Evolutionary conservation across 2,113 vertebrate species (phyloP).

Genomic region (Oceanites oceanicus): DNA sequence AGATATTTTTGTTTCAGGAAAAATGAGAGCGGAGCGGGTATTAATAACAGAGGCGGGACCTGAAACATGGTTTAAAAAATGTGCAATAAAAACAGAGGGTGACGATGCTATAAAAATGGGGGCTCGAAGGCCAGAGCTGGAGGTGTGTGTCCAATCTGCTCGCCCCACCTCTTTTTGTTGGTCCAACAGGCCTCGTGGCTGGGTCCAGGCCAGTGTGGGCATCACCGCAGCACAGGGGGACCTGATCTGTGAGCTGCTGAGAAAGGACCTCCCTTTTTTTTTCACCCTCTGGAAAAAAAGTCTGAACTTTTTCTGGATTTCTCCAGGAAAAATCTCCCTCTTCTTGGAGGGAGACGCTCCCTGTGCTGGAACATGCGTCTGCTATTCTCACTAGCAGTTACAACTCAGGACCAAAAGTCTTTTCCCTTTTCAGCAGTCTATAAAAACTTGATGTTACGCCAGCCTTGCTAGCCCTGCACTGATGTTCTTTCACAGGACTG

Average conservation of each 20-base stretch:
- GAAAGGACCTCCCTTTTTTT: neutral
- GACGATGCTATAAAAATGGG: neutral
- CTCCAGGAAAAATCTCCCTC: conserved; percentile 36
- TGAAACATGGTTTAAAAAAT: neutral
- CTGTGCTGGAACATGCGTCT: neutral
- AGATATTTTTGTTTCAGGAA: neutral
- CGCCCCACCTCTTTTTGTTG: neutral
- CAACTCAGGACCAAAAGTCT: neutral
- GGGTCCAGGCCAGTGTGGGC: neutral
- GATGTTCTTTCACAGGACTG: neutral
- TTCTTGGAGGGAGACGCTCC: conserved; percentile 39
- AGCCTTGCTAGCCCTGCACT: neutral
- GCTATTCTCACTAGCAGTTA: conserved; percentile 41
- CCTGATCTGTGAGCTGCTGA: neutral
- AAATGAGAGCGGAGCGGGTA: neutral
- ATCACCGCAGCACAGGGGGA: neutral
- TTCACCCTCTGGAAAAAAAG: neutral
- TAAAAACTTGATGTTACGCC: conserved; percentile 68
- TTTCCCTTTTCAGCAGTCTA: conserved; percentile 36
- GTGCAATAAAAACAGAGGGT: neutral
- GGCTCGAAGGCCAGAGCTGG: neutral
- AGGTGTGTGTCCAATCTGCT: neutral
- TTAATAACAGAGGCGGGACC: neutral
- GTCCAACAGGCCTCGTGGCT: rapidly evolving
- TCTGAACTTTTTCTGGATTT: neutral